A percentile compares a stretch with the other conserved stretches of the same genome.
Evolutionary conservation across 2,797 vertebrate genomes (phyloP).

Genomic region (Anas capensis): DNA sequence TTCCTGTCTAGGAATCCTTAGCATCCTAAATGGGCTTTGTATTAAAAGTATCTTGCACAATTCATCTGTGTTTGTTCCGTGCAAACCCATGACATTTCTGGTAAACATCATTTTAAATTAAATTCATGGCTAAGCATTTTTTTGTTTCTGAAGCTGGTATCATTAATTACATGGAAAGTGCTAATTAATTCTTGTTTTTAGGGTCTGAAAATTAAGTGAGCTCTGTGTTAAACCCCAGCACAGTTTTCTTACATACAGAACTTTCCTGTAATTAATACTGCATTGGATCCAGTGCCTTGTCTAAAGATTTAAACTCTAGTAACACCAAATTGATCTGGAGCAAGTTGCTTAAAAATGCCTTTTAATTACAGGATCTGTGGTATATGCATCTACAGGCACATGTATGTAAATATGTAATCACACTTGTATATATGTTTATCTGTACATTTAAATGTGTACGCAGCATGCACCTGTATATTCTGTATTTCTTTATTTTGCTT

Average conservation of each 20-base stretch:
- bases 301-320: background rate
- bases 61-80: background rate
- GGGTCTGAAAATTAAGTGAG: background rate
- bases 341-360: background rate
- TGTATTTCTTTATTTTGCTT: background rate
- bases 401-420: background rate
- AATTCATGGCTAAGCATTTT: background rate
- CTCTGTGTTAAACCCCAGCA: background rate
- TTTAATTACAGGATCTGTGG: background rate
- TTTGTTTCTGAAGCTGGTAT: background rate
- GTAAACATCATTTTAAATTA: background rate
- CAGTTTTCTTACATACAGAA: background rate
- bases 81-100: background rate
- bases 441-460: background rate
- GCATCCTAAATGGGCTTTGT: background rate
- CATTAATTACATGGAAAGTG: background rate
- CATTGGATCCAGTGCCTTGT: background rate
- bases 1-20: background rate
- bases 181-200: constrained; percentile 21
- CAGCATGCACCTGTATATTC: accelerated
- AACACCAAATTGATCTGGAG: background rate
- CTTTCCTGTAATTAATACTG: background rate
- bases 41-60: background rate
- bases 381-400: background rate
- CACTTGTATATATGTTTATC: background rate